Conservation (phyloP, 2,797 vertebrate species). For the Hephaestus fuliginosus region DNA sequence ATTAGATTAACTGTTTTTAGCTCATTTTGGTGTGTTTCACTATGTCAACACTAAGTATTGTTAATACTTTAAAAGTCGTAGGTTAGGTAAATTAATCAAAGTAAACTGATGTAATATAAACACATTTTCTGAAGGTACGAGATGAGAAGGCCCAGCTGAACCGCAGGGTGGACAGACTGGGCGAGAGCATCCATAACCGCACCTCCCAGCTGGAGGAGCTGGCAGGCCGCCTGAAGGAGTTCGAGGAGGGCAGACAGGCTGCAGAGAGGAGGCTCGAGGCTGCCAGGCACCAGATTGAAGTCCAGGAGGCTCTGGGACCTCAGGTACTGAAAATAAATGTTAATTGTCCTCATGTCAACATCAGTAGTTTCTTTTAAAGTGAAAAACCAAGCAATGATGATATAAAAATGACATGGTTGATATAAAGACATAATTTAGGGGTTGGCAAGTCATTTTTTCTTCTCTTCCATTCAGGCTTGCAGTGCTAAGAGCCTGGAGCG, state of each 20-base stretch:
- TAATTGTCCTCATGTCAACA: neutral
- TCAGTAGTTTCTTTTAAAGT: too few species aligned
- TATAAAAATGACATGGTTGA: neutral
- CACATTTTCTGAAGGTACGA: slow-evolving; percentile 77
- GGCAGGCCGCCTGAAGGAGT: slow-evolving; percentile 93
- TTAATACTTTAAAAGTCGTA: neutral
- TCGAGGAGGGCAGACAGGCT: slow-evolving; percentile 93
- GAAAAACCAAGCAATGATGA: neutral
- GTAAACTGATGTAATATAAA: neutral
- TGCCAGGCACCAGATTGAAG: slow-evolving; percentile 95
- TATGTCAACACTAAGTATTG: neutral
- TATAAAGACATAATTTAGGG: neutral
- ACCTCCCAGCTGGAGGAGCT: slow-evolving; percentile 94
- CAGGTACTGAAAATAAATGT: slow-evolving; percentile 68
- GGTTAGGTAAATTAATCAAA: neutral
- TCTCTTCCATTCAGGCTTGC: slow-evolving; percentile 86
- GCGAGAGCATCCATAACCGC: slow-evolving; percentile 90
- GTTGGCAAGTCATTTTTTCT: neutral
- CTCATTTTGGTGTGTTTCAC: neutral
- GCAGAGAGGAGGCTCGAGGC: slow-evolving; percentile 96
- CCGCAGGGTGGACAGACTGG: slow-evolving; percentile 90
- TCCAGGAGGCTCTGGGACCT: slow-evolving; percentile 94
- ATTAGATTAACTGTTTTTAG: neutral
- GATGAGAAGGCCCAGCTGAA: slow-evolving; percentile 95
- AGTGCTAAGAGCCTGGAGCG: slow-evolving; percentile 97